phyloP scores from a whole-genome alignment of 2,797 vertebrate genomes.

The Eurystomus glaucurus region DNA sequence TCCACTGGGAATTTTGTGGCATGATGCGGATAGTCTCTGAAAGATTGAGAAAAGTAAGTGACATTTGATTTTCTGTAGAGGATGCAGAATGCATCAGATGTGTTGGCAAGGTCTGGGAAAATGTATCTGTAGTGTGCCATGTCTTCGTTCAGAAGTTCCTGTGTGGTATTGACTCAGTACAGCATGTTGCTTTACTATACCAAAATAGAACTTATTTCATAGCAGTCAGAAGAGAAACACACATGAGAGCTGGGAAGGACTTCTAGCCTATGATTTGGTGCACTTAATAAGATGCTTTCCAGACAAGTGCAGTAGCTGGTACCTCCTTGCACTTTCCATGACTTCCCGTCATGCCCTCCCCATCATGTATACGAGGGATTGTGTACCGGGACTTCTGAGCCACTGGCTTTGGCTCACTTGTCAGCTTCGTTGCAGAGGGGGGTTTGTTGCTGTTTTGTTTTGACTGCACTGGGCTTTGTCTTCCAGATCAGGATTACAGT shows the following conservation, averaged over 20 bases:
- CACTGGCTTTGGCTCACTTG: background rate
- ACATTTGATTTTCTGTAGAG: background rate
- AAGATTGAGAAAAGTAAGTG: background rate
- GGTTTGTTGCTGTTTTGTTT: background rate
- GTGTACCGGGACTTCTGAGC: background rate
- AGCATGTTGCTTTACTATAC: background rate
- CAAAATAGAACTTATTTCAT: background rate
- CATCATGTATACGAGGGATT: accelerated
- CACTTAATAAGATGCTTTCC: background rate
- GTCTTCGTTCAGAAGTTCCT: background rate
- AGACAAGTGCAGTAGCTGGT: background rate
- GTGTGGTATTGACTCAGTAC: background rate
- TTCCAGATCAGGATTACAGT: background rate
- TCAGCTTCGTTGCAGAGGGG: background rate
- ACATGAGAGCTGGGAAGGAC: background rate
- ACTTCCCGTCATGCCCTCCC: background rate
- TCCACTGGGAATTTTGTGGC: background rate
- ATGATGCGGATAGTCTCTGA: background rate
- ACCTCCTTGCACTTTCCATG: background rate
- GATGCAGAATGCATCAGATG: background rate
- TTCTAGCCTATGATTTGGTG: background rate
- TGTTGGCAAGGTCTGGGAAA: background rate
- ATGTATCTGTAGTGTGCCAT: accelerated
- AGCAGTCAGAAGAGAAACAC: background rate
- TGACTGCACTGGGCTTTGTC: background rate